Base-by-base conservation (phyloP, 2,888 invertebrate genomes). In the Barypeithes pellucidus region DNA sequence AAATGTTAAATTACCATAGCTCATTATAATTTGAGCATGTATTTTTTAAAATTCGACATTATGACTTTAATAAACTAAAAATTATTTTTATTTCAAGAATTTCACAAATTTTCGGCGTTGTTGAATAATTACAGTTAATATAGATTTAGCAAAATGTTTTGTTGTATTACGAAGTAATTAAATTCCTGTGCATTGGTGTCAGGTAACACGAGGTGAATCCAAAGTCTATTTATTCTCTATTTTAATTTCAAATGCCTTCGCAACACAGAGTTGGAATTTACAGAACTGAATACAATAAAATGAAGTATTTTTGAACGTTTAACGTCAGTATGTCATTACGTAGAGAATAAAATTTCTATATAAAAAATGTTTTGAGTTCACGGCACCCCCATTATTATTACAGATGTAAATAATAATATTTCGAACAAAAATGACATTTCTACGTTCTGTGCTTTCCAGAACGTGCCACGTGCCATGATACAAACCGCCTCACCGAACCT, bases 221-320 rank as follows among this genome's bases (percentile, higher is more conserved):
- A 22, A 50, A 50, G 11, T 12, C 4, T 22, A 29, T 29, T 24
- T 22, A 52, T 29, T 52, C 29, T 52, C 7, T 52, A 29, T 52
- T 52, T 52, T 29, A 52, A 52, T 52, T 52, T 52, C n/a, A 52
- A 52, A 52, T 52, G 14, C 52, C 29, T 52, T 9, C 8, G 29
- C 14, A 29, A 52, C 14, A 52, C 29, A 29, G 12, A 52, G 29
- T 52, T 24, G 52, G 52, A 52, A 29, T 52, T 52, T 29, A 14
- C 24, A 14, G 29, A 24, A 29, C 8, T 52, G 3, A 52, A 29
- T 29, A 29, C 52, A 29, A 52, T 29, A 29, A 50, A 50, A 4
- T 50, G 50, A 50, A 18, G 45, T 47, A 9, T 47, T 50, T 50
- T 50, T 3, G 12, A 50, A 5, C 12, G 12, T 22, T 50, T n/a